A percentile compares a stretch with the other conserved stretches of the same genome.
phyloP scores from a whole-genome alignment of 2,113 vertebrate species.

The Menura novaehollandiae region DNA sequence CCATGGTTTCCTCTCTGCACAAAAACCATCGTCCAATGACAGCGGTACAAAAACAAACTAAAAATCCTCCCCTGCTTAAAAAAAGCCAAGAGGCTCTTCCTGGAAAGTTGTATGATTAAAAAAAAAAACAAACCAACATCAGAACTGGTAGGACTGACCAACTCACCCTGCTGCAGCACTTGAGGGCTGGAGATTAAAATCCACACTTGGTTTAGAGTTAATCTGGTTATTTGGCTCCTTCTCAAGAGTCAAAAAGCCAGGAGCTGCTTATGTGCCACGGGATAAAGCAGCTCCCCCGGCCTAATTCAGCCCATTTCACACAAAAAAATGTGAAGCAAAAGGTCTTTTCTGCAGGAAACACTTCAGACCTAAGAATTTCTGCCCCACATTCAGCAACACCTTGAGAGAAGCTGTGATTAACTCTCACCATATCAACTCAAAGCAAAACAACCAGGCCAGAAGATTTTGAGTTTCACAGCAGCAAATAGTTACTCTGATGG shows the following conservation, averaged over 20 bases:
- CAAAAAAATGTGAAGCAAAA: neutral
- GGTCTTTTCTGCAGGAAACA: neutral
- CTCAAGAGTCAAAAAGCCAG: conserved; percentile 20
- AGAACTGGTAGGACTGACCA: neutral
- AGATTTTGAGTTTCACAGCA: neutral
- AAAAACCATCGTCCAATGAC: neutral
- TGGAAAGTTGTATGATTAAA: neutral
- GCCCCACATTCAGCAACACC: neutral
- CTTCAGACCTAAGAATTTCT: neutral
- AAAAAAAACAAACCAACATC: neutral
- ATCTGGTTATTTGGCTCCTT: conserved; percentile 33
- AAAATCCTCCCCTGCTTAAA: neutral
- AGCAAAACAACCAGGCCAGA: neutral
- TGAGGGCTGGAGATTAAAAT: neutral
- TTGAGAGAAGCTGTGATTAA: neutral
- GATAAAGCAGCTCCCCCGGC: neutral
- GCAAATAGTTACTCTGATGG: neutral
- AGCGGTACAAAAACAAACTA: neutral
- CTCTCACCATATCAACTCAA: neutral
- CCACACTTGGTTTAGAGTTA: neutral
- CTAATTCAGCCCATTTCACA: neutral
- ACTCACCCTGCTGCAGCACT: neutral
- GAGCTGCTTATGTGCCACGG: neutral
- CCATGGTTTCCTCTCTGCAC: neutral
- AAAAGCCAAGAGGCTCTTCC: neutral